phyloP scores from a whole-genome alignment of 2,113 vertebrate species.

The Barbus barbus region DNA sequence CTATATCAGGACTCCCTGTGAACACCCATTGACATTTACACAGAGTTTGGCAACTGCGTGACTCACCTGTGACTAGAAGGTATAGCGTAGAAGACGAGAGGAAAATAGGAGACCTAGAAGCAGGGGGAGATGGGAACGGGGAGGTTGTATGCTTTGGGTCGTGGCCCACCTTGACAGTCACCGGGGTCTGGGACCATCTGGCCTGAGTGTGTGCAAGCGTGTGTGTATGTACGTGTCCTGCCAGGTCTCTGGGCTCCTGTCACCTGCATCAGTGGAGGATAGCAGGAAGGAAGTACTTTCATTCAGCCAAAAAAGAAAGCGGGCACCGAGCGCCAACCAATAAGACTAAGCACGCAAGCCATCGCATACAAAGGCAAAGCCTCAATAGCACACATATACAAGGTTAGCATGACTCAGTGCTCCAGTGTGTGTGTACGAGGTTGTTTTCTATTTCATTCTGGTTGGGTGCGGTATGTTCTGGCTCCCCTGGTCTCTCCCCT shows the following conservation, averaged over 20 bases:
- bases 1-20: neutral
- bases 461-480: conserved; percentile 69
- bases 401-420: conserved; percentile 66
- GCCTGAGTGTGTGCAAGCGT: conserved; percentile 52
- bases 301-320: conserved; percentile 46
- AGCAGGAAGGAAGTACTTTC: conserved; percentile 56
- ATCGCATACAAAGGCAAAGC: conserved; percentile 19
- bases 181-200: conserved; percentile 65
- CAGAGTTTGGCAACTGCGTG: conserved; percentile 40
- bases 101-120: conserved; percentile 13
- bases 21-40: conserved; percentile 46
- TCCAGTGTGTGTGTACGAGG: conserved; percentile 51
- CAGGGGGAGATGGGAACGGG: conserved; percentile 32
- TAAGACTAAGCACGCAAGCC: conserved; percentile 12
- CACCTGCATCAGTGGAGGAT: conserved; percentile 63
- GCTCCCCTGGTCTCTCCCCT: conserved; percentile 75
- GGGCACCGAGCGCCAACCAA: conserved; percentile 9
- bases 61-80: conserved; percentile 53
- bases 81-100: neutral
- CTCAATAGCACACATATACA: conserved; percentile 60
- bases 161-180: conserved; percentile 60
- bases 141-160: conserved; percentile 52
- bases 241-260: conserved; percentile 62
- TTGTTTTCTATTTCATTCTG: conserved; percentile 71
- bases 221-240: conserved; percentile 51